Conservation (phyloP, 2,797 vertebrate species). For the Trichosurus vulpecula region DNA sequence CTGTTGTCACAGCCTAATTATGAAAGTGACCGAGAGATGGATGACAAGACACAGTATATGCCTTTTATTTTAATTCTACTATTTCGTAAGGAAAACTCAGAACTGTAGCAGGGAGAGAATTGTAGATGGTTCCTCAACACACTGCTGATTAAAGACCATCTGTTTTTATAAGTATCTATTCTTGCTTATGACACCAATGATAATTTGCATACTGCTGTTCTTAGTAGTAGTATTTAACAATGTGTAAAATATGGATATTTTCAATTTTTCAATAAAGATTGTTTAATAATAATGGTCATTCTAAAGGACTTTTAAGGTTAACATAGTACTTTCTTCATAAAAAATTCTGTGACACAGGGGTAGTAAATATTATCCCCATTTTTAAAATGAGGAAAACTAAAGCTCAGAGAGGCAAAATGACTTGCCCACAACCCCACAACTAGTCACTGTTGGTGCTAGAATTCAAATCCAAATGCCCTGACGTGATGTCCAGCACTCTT, state of each 20-base stretch:
- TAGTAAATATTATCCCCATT: neutral
- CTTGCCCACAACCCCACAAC: neutral
- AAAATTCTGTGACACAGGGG: neutral
- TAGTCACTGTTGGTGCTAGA: neutral
- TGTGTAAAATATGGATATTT: neutral
- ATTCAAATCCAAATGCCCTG: neutral
- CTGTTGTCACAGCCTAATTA: neutral
- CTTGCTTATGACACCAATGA: neutral
- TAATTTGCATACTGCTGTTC: neutral
- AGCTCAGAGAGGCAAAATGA: neutral
- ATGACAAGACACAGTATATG: neutral
- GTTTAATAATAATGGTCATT: neutral
- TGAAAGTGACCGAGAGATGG: neutral
- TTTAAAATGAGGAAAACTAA: neutral
- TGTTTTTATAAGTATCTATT: neutral
- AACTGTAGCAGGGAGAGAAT: neutral
- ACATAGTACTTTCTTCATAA: neutral
- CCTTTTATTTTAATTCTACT: neutral
- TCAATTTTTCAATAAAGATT: neutral
- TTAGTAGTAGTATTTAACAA: neutral
- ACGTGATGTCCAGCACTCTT: neutral
- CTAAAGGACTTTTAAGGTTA: neutral
- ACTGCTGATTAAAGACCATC: neutral
- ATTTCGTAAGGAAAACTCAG: neutral
- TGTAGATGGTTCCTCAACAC: neutral